phyloP scores from a whole-genome alignment of 2,888 invertebrate species.

The Thalpophila matura region DNA sequence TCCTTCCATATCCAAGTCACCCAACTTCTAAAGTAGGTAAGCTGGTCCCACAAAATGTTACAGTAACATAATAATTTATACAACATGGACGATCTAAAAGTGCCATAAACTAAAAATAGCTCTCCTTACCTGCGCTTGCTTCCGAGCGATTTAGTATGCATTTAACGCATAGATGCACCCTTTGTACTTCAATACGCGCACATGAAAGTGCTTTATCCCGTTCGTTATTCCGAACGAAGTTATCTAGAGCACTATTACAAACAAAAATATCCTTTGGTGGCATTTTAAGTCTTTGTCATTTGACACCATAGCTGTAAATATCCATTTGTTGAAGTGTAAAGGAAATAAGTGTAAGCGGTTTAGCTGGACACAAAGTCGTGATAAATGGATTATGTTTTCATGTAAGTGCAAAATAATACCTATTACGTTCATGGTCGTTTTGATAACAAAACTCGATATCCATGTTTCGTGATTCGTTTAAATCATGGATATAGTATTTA shows the following conservation, averaged over 20 bases:
- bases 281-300: constrained; percentile 13
- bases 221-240: constrained; percentile 46
- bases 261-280: constrained; percentile 33
- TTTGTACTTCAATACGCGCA: constrained; percentile 70
- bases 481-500: no score
- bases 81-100: constrained; percentile 38
- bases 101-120: constrained; percentile 69
- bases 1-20: constrained; percentile 24
- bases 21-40: constrained; percentile 1
- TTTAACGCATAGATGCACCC: constrained; percentile 79
- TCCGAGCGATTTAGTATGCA: constrained; percentile 77
- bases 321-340: constrained; percentile 9
- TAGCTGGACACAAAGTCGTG: background rate
- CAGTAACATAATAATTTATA: constrained; percentile 12
- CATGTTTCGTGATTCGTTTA: no score
- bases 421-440: no score
- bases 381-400: background rate
- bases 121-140: constrained; percentile 68
- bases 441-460: background rate
- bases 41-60: constrained; percentile 11
- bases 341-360: constrained; percentile 13
- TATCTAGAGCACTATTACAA: constrained; percentile 19
- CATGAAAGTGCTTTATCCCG: constrained; percentile 44
- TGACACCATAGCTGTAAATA: constrained; percentile 17
- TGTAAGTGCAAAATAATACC: background rate